Evolutionary conservation across 2,888 invertebrate genomes (phyloP).

Genomic region (Enoplolaimus lenunculus): DNA sequence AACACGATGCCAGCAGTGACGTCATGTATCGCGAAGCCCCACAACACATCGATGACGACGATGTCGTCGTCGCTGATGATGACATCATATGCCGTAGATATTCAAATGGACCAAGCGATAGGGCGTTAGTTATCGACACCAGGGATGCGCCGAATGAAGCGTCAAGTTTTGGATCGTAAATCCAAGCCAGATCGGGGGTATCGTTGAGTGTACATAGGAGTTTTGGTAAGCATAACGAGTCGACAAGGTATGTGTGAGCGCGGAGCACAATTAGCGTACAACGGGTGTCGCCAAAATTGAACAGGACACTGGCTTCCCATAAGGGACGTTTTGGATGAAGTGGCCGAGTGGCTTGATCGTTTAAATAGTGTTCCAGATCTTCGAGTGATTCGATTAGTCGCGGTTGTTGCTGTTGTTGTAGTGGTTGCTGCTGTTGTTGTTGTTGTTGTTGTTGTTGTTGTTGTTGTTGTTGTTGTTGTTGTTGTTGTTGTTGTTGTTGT

Average conservation of each 20-base stretch:
- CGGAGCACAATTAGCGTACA: slow-evolving; percentile 22
- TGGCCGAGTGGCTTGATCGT: slow-evolving; percentile 42
- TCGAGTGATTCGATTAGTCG: slow-evolving; percentile 30
- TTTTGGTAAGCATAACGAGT: slow-evolving; percentile 20
- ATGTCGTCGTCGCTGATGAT: neutral
- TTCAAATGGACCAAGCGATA: neutral
- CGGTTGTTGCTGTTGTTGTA: neutral
- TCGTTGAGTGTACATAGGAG: slow-evolving; percentile 18
- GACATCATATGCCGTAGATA: neutral
- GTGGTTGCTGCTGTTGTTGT: neutral
- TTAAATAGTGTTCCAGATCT: slow-evolving; percentile 45
- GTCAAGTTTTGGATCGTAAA: slow-evolving; percentile 22
- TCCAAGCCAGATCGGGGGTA: slow-evolving; percentile 15
- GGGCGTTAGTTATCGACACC: neutral
- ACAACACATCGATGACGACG: neutral
- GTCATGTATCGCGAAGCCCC: neutral
- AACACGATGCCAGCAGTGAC: no score
- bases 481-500: slow-evolving; percentile 1
- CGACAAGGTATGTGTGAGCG: slow-evolving; percentile 13
- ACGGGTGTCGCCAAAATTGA: slow-evolving; percentile 40
- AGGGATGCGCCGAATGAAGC: neutral
- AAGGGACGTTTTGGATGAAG: slow-evolving; percentile 45
- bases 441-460: neutral
- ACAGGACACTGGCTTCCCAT: slow-evolving; percentile 49
- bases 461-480: neutral